A percentile compares a stretch with the other conserved stretches of the same genome.
Evolutionary conservation across 30 jellyfish, hydroid and myxozoan species (phyloP).

Genomic region (Morbakka virulenta): DNA sequence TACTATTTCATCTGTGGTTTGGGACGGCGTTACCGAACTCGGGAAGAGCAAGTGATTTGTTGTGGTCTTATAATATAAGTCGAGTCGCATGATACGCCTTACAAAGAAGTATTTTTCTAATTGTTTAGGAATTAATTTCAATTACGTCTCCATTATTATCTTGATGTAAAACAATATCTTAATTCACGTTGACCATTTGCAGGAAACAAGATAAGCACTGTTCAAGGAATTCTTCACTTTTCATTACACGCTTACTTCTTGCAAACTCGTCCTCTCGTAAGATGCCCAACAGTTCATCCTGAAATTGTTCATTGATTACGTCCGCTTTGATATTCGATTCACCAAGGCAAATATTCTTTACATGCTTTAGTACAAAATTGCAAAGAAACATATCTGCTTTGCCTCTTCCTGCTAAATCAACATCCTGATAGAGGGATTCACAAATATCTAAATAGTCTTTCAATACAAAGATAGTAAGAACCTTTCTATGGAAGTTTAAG

Average conservation of each 20-base stretch:
- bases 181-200: not conserved
- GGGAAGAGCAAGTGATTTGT: no score
- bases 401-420: slow-evolving; percentile 44
- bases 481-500: slow-evolving; percentile 20
- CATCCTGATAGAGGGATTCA: slow-evolving; percentile 28
- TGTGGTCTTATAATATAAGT: no score
- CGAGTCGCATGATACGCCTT: no score
- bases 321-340: not conserved
- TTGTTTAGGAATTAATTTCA: no score
- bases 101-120: no score
- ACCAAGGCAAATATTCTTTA: not conserved
- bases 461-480: slow-evolving; percentile 14
- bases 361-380: slow-evolving; percentile 1
- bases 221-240: not conserved
- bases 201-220: not conserved
- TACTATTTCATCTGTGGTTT: no score
- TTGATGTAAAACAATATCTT: no score
- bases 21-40: no score
- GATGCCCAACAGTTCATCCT: not conserved
- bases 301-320: not conserved
- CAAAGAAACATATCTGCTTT: slow-evolving; percentile 45
- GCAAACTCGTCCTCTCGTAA: not conserved
- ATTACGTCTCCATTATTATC: no score
- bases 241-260: slow-evolving; percentile 7
- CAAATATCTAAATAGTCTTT: slow-evolving; percentile 34